Evolutionary conservation across 2,888 invertebrate genomes (phyloP).

Genomic region (Synanthedon formicaeformis): DNA sequence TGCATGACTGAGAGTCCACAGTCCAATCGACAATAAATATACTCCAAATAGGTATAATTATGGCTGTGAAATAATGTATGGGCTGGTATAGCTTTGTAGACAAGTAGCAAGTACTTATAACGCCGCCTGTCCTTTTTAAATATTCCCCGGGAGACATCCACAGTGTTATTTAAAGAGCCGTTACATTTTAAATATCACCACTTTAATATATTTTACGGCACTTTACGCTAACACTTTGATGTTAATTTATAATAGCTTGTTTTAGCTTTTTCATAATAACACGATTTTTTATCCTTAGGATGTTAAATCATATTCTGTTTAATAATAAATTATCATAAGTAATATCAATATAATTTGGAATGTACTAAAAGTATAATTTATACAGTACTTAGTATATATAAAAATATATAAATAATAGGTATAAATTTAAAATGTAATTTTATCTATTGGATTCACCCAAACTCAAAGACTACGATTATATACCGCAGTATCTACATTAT

Average conservation of each 20-base stretch:
- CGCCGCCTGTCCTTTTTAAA: background rate
- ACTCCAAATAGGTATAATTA: too few species aligned
- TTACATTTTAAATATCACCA: constrained; percentile 1
- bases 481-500: too few species aligned
- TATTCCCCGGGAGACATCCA: constrained; percentile 2
- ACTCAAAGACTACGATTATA: too few species aligned
- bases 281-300: background rate
- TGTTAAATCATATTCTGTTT: background rate
- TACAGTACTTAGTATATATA: too few species aligned
- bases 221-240: background rate
- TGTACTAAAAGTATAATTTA: background rate
- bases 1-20: too few species aligned
- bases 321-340: background rate
- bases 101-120: background rate
- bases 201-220: constrained; percentile 1
- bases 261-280: background rate
- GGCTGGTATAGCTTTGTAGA: too few species aligned
- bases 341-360: background rate
- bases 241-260: background rate
- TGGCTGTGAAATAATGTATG: too few species aligned
- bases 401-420: too few species aligned
- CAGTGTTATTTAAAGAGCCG: constrained; percentile 2
- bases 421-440: background rate
- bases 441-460: too few species aligned
- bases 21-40: too few species aligned